These are phyloP conservation scores for Pachliopta kotzebuea DNA, from an alignment of 2,888 invertebrate species.

Conservation along the genomic window DNA sequence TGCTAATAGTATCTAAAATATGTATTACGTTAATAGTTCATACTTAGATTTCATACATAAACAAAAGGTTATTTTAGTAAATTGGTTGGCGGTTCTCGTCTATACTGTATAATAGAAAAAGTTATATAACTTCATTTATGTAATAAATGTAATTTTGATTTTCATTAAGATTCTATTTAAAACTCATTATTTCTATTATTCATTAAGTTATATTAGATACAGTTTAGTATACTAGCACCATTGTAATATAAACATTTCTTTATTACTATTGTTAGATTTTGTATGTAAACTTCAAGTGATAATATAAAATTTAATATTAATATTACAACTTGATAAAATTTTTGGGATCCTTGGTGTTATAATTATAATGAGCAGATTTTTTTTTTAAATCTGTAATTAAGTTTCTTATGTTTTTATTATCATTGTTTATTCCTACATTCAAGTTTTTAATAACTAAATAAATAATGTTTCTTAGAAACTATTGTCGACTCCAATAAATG, in stretches of 20 bases:
- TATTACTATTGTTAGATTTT: not conserved
- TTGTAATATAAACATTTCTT: not conserved
- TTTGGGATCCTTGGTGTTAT: too few species aligned
- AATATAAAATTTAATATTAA: not conserved
- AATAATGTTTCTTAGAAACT: conserved; percentile 66
- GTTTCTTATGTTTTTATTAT: too few species aligned
- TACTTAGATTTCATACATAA: conserved; percentile 21
- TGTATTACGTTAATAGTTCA: conserved; percentile 8
- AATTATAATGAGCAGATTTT: too few species aligned
- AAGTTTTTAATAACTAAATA: not conserved
- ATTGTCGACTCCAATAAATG: conserved; percentile 69
- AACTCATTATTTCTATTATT: not conserved
- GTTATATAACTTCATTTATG: conserved; percentile 28
- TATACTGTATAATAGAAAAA: conserved; percentile 13
- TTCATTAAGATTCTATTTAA: conserved; percentile 5
- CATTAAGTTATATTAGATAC: too few species aligned
- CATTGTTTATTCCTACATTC: too few species aligned
- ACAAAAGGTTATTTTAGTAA: conserved; percentile 43
- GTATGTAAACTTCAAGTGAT: not conserved
- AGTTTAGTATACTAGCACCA: not conserved
- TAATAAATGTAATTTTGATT: conserved; percentile 6
- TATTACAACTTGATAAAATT: not conserved
- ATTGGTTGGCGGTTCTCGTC: conserved; percentile 30
- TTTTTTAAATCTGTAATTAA: too few species aligned
- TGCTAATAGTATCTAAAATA: conserved; percentile 9